phyloP scores from a whole-genome alignment of 30 jellyfish, hydroid and myxozoan genomes.

The Phacellophora camtschatica region DNA sequence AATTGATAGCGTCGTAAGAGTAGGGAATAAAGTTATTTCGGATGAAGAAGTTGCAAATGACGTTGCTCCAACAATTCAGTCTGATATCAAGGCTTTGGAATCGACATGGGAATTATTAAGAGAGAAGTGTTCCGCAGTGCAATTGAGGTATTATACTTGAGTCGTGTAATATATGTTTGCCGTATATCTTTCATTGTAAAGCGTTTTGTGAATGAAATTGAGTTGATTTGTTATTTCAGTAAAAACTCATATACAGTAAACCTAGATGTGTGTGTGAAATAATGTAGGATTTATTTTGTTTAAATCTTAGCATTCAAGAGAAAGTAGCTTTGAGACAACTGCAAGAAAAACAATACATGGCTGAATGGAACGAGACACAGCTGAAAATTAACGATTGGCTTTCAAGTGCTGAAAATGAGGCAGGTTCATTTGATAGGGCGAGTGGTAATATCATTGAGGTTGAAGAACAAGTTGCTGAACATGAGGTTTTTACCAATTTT shows the following conservation, averaged over 20 bases:
- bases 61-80: slow-evolving; percentile 26
- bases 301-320: slow-evolving; percentile 25
- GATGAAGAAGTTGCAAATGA: slow-evolving; percentile 33
- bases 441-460: slow-evolving; percentile 16
- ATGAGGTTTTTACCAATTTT: slow-evolving; percentile 32
- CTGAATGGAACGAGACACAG: slow-evolving; percentile 64
- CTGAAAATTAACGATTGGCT: slow-evolving; percentile 66
- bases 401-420: slow-evolving; percentile 62
- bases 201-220: no score
- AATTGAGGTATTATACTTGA: slow-evolving; percentile 58
- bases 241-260: no score
- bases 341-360: slow-evolving; percentile 51
- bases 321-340: slow-evolving; percentile 28
- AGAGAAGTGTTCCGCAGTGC: slow-evolving; percentile 70
- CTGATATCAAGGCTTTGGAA: slow-evolving; percentile 55
- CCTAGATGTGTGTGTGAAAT: no score
- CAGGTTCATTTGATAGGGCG: slow-evolving; percentile 44
- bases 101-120: slow-evolving; percentile 58
- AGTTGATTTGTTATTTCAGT: no score
- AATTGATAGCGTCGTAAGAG: slow-evolving; percentile 50
- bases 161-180: no score
- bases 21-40: slow-evolving; percentile 24
- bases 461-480: slow-evolving; percentile 72
- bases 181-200: no score
- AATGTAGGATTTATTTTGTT: no score